Evolutionary conservation across 1,140 invertebrate genomes (phyloP).

Genomic region (Penaeus vannamei): DNA sequence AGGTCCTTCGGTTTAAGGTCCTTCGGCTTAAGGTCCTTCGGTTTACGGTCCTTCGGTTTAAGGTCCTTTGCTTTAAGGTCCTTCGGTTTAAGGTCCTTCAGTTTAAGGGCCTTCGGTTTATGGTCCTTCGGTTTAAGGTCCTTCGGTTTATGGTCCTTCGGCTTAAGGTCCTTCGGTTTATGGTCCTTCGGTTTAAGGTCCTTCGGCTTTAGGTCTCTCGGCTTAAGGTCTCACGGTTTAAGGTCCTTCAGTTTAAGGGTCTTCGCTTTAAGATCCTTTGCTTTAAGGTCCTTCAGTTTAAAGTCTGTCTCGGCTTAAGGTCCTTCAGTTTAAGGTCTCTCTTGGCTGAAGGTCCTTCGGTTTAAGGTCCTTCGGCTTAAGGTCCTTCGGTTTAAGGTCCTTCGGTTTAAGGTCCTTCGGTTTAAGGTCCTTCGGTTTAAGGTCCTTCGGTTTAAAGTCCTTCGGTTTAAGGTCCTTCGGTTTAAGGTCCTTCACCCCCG

Average conservation of each 20-base stretch:
- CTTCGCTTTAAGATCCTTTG: too few species aligned
- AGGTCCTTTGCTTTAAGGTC: too few species aligned
- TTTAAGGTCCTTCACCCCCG: constrained; percentile 72
- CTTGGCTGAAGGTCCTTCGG: too few species aligned
- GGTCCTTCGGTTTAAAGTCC: too few species aligned
- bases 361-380: too few species aligned
- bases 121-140: constrained; percentile 73
- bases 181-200: constrained; percentile 73
- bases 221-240: constrained; percentile 47
- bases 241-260: constrained; percentile 74
- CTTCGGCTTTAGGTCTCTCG: too few species aligned
- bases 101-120: constrained; percentile 46
- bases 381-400: constrained; percentile 64
- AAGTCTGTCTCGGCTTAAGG: constrained; percentile 45
- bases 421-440: too few species aligned
- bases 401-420: constrained; percentile 73
- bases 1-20: too few species aligned
- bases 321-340: constrained; percentile 73
- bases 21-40: constrained; percentile 26
- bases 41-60: constrained; percentile 73
- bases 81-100: too few species aligned
- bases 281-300: constrained; percentile 73
- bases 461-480: constrained; percentile 68
- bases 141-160: too few species aligned
- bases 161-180: constrained; percentile 48